Evolutionary conservation across 2,113 vertebrate species (phyloP).

Genomic region (Nanorana parkeri): DNA sequence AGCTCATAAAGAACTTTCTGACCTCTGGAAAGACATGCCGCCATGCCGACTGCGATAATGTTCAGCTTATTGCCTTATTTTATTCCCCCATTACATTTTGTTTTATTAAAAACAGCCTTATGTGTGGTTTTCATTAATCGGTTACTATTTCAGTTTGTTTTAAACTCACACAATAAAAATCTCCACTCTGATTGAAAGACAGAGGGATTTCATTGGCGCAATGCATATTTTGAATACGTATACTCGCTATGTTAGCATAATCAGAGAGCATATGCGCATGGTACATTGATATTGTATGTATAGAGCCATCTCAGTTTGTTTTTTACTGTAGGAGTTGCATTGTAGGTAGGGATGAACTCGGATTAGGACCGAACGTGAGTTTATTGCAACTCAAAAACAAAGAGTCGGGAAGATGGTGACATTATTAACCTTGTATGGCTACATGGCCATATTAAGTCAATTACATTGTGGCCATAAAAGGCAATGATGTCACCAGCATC

Average conservation of each 20-base stretch:
- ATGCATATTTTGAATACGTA: background rate
- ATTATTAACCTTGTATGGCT: too few relatives aligned
- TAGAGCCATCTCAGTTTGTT: background rate
- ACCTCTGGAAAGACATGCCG: constrained; percentile 16
- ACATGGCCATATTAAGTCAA: too few relatives aligned
- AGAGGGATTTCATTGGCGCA: background rate
- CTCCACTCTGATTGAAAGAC: constrained; percentile 14
- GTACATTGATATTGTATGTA: background rate
- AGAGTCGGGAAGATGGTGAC: too few relatives aligned
- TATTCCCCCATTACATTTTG: constrained; percentile 42
- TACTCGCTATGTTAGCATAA: background rate
- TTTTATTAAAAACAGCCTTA: constrained; percentile 43
- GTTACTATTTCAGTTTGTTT: constrained; percentile 40
- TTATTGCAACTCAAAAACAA: too few relatives aligned
- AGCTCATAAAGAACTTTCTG: constrained; percentile 28
- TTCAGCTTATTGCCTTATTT: constrained; percentile 41
- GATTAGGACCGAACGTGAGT: too few relatives aligned
- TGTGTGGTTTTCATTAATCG: constrained; percentile 47
- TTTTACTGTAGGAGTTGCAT: too few relatives aligned
- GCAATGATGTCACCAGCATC: too few relatives aligned
- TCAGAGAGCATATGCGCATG: background rate
- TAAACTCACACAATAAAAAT: constrained; percentile 42
- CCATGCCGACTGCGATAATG: constrained; percentile 32
- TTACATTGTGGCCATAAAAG: too few relatives aligned
- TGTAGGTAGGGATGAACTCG: too few relatives aligned